phyloP scores from a whole-genome alignment of 2,888 invertebrate genomes.

The Netelia fuscicornis region DNA sequence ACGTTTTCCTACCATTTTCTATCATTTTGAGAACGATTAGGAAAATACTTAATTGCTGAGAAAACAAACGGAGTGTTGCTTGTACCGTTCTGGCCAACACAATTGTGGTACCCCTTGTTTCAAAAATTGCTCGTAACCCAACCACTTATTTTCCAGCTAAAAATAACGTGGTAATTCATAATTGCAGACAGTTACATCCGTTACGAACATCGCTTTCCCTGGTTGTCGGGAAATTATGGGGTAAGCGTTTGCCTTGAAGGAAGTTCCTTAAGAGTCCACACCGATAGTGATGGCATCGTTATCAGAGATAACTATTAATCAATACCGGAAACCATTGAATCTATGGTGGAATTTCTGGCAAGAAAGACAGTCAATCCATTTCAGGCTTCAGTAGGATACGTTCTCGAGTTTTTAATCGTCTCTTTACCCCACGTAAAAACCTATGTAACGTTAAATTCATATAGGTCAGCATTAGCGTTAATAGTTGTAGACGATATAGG shows the following conservation, averaged over 20 bases:
- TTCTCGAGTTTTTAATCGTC: slow-evolving; percentile 50
- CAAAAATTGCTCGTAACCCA: slow-evolving; percentile 41
- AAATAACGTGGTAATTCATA: slow-evolving; percentile 67
- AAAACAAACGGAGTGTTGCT: no score
- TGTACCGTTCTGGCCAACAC: no score
- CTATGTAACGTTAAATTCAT: slow-evolving; percentile 73
- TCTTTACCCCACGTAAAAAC: slow-evolving; percentile 43
- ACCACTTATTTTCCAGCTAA: slow-evolving; percentile 65
- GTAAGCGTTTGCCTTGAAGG: slow-evolving; percentile 44
- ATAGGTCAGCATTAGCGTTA: slow-evolving; percentile 73
- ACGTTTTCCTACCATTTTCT: no score
- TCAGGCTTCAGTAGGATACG: not conserved
- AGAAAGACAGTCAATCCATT: slow-evolving; percentile 32
- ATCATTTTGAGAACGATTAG: no score
- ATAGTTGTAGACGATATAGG: slow-evolving; percentile 27
- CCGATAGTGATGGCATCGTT: slow-evolving; percentile 65
- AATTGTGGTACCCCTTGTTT: slow-evolving; percentile 64
- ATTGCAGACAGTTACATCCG: slow-evolving; percentile 70
- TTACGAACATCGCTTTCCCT: slow-evolving; percentile 69
- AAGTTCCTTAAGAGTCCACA: slow-evolving; percentile 58
- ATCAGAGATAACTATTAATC: slow-evolving; percentile 69
- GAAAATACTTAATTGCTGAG: no score
- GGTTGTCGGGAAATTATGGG: slow-evolving; percentile 64
- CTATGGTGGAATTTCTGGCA: slow-evolving; percentile 72
- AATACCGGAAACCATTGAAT: slow-evolving; percentile 71